A percentile compares a stretch with the other conserved stretches of the same genome.
Evolutionary conservation across 2,113 vertebrate species (phyloP).

Genomic region (Cacatua alba): DNA sequence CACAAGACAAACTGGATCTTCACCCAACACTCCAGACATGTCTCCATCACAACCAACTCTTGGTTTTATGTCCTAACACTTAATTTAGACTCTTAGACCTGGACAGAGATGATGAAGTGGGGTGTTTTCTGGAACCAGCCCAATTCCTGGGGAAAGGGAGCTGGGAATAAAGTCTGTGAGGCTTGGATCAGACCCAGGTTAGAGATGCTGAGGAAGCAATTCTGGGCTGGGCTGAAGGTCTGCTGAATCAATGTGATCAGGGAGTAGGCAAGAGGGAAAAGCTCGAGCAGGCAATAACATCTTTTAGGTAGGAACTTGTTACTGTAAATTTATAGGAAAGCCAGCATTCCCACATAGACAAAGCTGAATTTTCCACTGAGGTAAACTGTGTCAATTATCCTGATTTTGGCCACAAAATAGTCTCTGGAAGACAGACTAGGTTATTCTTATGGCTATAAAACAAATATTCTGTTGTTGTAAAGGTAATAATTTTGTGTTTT

Average conservation of each 20-base stretch:
- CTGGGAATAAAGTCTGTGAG: neutral
- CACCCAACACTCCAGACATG: neutral
- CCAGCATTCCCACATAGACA: neutral
- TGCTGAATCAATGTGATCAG: neutral
- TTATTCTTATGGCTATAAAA: neutral
- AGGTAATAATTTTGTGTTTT: constrained; percentile 46
- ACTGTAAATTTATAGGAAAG: neutral
- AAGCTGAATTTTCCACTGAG: neutral
- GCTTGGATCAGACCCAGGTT: neutral
- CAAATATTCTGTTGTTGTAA: neutral
- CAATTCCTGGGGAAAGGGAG: neutral
- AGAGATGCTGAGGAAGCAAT: neutral
- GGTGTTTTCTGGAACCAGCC: neutral
- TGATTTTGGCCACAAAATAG: neutral
- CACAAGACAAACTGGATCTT: neutral
- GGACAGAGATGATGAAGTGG: neutral
- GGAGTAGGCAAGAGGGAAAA: neutral
- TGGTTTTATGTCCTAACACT: neutral
- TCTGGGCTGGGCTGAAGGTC: neutral
- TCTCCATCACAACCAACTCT: rapidly evolving
- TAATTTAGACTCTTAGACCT: neutral
- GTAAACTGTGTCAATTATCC: neutral
- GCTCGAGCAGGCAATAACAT: neutral
- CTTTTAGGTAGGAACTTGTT: neutral
- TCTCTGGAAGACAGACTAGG: neutral